A percentile compares a stretch with the other conserved stretches of the same genome.
Evolutionary conservation across 2,113 vertebrate species (phyloP).

Genomic region (Lampris megalopsis): DNA sequence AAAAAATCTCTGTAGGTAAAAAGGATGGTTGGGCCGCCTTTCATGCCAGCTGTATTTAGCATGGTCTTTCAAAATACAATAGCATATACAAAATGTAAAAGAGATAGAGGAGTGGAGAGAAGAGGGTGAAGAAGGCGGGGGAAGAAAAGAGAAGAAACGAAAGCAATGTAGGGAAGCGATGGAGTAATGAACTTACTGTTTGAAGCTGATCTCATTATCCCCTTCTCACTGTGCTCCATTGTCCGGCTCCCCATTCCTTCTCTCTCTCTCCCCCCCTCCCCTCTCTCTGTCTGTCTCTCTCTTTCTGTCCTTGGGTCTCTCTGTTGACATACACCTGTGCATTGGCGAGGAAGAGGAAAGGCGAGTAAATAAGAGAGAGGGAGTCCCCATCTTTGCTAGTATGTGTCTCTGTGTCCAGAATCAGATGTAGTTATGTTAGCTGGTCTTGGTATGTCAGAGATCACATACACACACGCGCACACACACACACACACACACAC

Average conservation of each 20-base stretch:
- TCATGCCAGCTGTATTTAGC: conserved; percentile 26
- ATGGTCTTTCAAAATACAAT: conserved; percentile 46
- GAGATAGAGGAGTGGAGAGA: neutral
- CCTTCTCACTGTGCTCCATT: conserved; percentile 23
- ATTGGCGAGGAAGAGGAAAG: neutral
- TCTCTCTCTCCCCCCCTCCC: neutral
- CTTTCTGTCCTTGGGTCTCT: neutral
- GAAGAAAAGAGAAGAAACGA: neutral
- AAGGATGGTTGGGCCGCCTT: conserved; percentile 59
- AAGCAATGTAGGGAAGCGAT: neutral
- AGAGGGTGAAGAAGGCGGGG: neutral
- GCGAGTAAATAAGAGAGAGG: neutral
- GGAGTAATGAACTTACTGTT: conserved; percentile 44
- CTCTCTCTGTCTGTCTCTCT: neutral
- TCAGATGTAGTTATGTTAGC: conserved; percentile 19
- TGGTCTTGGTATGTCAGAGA: conserved; percentile 23
- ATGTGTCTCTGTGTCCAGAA: neutral
- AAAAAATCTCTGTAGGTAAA: conserved; percentile 67
- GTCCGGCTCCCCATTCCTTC: conserved; percentile 3
- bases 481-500: neutral
- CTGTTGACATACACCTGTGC: no score
- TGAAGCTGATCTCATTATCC: conserved; percentile 54
- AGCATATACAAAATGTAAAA: conserved; percentile 46
- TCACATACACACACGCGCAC: conserved; percentile 5
- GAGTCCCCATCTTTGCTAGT: neutral